Evolutionary conservation across 2,888 invertebrate genomes (phyloP).

Genomic region (Glyphotaelius pellucidus): DNA sequence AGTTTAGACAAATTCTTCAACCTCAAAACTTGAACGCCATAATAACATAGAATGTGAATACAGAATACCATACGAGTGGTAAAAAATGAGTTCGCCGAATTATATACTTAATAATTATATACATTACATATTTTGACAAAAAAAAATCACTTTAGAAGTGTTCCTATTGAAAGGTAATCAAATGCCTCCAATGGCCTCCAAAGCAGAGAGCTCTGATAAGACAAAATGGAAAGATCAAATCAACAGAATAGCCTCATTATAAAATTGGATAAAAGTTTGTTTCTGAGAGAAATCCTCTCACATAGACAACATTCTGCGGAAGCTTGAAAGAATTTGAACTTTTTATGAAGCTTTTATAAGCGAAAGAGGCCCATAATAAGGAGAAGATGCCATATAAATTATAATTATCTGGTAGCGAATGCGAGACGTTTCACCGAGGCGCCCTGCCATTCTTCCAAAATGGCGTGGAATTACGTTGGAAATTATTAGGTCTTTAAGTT

Average conservation of each 20-base stretch:
- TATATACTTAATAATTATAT: not conserved
- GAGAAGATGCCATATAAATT: conserved; percentile 56
- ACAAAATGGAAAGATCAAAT: not conserved
- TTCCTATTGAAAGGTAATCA: not conserved
- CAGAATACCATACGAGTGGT: not conserved
- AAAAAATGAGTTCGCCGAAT: not conserved
- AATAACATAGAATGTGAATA: conserved; percentile 11
- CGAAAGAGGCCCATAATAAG: conserved; percentile 55
- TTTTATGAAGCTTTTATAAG: conserved; percentile 58
- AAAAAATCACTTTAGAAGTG: not conserved
- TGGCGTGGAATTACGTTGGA: conserved; percentile 20
- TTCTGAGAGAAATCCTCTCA: not conserved
- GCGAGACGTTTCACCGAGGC: conserved; percentile 55
- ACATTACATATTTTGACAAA: not conserved
- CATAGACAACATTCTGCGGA: conserved; percentile 34
- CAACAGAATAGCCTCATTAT: not conserved
- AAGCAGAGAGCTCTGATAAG: not conserved
- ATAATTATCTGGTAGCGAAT: conserved; percentile 60
- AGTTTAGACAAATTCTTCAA: not conserved
- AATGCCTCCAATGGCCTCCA: not conserved
- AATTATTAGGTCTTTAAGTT: conserved; percentile 41
- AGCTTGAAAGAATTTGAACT: conserved; percentile 48
- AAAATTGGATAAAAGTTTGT: not conserved
- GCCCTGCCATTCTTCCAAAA: conserved; percentile 31
- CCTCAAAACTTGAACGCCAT: conserved; percentile 5